Conservation (phyloP, 2,113 vertebrate genomes). For the Neopipo cinnamomea region DNA sequence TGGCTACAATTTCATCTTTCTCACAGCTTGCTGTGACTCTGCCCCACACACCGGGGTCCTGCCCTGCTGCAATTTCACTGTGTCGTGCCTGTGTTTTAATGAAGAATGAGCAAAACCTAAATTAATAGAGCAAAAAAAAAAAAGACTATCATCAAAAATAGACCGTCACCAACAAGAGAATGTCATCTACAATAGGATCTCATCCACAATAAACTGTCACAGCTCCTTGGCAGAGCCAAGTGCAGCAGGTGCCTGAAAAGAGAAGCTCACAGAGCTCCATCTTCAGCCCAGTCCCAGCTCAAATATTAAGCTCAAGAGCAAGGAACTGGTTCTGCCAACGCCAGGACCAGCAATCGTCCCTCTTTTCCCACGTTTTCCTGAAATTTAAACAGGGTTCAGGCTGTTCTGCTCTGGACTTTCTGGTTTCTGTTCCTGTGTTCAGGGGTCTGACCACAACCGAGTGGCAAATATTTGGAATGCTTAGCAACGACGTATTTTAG, state of each 20-base stretch:
- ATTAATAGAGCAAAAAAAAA: neutral
- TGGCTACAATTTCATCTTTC: too few species aligned
- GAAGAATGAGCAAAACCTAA: neutral
- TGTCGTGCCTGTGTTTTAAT: neutral
- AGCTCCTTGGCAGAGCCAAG: neutral
- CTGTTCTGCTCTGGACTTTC: neutral
- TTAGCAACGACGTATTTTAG: constrained; percentile 65
- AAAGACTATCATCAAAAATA: neutral
- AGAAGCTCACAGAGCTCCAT: neutral
- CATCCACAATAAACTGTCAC: neutral
- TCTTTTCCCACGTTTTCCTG: neutral
- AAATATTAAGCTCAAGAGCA: neutral
- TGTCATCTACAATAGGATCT: neutral
- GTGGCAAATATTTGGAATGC: constrained; percentile 74
- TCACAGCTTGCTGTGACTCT: neutral
- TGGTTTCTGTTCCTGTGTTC: constrained; percentile 33
- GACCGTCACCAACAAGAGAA: neutral
- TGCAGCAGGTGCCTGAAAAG: neutral
- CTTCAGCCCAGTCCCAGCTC: neutral
- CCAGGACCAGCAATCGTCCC: rapidly evolving
- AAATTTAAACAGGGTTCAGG: neutral
- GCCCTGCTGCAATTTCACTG: neutral
- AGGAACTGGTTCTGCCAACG: neutral
- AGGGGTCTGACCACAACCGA: neutral
- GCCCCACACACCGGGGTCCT: neutral